phyloP scores from a whole-genome alignment of 2,797 vertebrate genomes.

The Acrocephalus scirpaceus region DNA sequence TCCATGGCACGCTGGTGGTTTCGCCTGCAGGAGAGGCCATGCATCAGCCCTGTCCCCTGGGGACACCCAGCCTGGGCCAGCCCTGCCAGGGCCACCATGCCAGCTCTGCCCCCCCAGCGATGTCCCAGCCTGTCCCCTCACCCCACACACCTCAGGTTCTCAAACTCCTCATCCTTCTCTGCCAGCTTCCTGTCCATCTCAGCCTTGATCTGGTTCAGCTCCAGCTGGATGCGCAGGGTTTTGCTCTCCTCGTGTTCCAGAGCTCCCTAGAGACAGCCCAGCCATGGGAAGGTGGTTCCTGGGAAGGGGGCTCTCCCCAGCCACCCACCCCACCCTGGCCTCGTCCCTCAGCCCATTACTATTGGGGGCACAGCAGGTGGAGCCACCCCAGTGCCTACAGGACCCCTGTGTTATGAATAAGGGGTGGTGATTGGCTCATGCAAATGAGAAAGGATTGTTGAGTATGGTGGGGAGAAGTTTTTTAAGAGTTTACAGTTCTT shows the following conservation, averaged over 20 bases:
- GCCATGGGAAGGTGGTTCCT: not conserved
- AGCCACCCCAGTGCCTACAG: not conserved
- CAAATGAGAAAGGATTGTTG: not conserved
- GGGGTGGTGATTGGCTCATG: not conserved
- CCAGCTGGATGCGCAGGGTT: constrained; percentile 89
- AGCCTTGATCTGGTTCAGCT: constrained; percentile 90
- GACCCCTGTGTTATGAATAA: not conserved
- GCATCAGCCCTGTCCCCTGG: fast-evolving
- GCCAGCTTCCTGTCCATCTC: constrained; percentile 90
- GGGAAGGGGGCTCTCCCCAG: not conserved
- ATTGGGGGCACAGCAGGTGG: not conserved
- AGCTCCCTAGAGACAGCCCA: constrained; percentile 79
- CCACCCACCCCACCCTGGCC: not conserved
- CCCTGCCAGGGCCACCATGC: fast-evolving
- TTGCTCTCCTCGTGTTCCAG: constrained; percentile 95
- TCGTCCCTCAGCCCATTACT: not conserved
- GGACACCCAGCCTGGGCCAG: not conserved
- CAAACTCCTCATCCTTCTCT: constrained; percentile 92
- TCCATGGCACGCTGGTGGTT: constrained; percentile 91
- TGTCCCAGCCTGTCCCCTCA: not conserved
- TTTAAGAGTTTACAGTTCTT: not conserved
- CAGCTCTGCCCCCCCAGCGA: fast-evolving
- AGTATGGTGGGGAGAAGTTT: not conserved
- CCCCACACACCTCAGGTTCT: constrained; percentile 77
- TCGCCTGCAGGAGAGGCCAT: constrained; percentile 67